These are phyloP conservation scores for human (Homo sapiens) DNA, from an alignment of 2,113 vertebrate species.

Conservation along the genomic window GRCh38 chr13:43048501-43049000, in stretches of 20 bases:
- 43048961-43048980: not conserved
- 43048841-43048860: not conserved
- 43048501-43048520: not conserved
- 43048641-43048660: slow-evolving; percentile 13
- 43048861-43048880: slow-evolving; percentile 19
- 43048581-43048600: not conserved
- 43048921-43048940: slow-evolving; percentile 14
- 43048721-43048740: not conserved
- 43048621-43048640: not conserved
- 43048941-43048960: not conserved
- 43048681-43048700: not conserved
- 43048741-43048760: not conserved
- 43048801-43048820: not conserved
- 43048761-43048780: not conserved
- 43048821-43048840: not conserved
- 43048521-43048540: not conserved
- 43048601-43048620: slow-evolving; percentile 12
- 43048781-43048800: not conserved
- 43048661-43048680: not conserved
- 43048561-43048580: not conserved
- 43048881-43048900: not conserved
- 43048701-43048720: not conserved
- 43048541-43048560: not conserved
- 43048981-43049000: not conserved
- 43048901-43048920: not conserved